Evolutionary conservation across 2,888 invertebrate genomes (phyloP).

Genomic region (Metacarcinus magister): DNA sequence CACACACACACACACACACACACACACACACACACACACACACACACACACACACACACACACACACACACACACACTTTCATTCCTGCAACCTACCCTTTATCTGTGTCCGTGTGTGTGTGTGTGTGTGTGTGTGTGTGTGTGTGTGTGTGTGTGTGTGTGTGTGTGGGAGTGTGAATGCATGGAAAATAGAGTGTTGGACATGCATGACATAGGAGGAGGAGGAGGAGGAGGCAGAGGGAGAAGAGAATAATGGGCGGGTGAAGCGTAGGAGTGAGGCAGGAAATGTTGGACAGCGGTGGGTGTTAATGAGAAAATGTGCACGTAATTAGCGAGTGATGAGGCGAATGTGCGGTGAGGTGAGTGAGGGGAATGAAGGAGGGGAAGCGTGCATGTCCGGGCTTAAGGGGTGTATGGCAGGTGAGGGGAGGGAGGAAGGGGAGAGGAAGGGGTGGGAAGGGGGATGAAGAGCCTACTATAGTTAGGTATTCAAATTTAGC

Average conservation of each 20-base stretch:
- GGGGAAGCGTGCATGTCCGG: not conserved
- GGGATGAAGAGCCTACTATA: not conserved
- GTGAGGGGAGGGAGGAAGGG: not conserved
- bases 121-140: not conserved
- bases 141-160: slow-evolving; percentile 5
- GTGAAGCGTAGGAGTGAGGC: not conserved
- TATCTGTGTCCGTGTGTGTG: no score
- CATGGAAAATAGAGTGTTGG: not conserved
- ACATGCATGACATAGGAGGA: not conserved
- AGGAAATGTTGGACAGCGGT: not conserved
- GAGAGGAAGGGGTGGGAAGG: not conserved
- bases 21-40: slow-evolving; percentile 62
- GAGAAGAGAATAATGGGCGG: not conserved
- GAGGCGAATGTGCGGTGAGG: not conserved
- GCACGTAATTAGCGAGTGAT: not conserved
- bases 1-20: slow-evolving; percentile 61
- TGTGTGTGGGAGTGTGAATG: not conserved
- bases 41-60: slow-evolving; percentile 52
- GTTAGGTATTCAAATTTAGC: not conserved
- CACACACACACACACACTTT: not conserved
- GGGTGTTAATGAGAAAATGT: slow-evolving; percentile 9
- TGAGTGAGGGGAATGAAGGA: not conserved
- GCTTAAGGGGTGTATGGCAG: not conserved
- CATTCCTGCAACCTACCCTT: not conserved
- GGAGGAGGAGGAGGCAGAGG: not conserved